Base-by-base conservation (phyloP, 2,113 vertebrate species). In the Psephotus haematonotus region DNA sequence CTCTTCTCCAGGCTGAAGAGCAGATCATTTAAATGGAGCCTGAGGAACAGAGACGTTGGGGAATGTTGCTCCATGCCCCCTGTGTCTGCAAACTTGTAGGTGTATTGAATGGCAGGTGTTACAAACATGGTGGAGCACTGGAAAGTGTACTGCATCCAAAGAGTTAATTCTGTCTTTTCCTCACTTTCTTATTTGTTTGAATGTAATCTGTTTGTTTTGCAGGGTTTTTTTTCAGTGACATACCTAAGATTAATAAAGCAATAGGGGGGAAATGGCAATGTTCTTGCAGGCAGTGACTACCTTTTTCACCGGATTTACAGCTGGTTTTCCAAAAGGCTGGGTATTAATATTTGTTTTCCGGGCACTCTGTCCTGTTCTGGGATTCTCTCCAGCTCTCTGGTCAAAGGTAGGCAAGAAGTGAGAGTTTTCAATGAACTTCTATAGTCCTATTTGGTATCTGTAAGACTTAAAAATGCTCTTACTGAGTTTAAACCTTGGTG, bases 201-300 rank as follows among this genome's bases (percentile, higher is more conserved):
- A 70, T 92, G 79, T 92, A 83, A 95, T 92, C 92, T 85, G 10
- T 49, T 67, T 44, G 9, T 25, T 43, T 60, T 23, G 55, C 4
- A 8, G 35, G 8, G 1, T 49, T 35, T 70, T 70, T 96, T 96
- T 95, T 88, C 77, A 99, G 99, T 96, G 98, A 98, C 64, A 97
- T 98, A 87, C 98, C 98, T 90, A 99, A 99, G 97, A 99, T 99
- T 97, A 98, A 98, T 93, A 98, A 99, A 96, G 98, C 98, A 81
- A 99, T 98, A 72, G 98, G 98, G 17, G 98, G 86, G 99, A 99
- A 91, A 96, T 98, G 65, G 98, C 97, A 59, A 97, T 98, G 98
- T 97, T 99, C 76, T 89, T 99, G 90, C 98, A 99, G 96, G 98
- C 97, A 72, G 29, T 98, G 68, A 81, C 97, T 96, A 98, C 98